phyloP scores from a whole-genome alignment of 53 echinoderm and acorn worm species.

The Arbacia lixula region DNA sequence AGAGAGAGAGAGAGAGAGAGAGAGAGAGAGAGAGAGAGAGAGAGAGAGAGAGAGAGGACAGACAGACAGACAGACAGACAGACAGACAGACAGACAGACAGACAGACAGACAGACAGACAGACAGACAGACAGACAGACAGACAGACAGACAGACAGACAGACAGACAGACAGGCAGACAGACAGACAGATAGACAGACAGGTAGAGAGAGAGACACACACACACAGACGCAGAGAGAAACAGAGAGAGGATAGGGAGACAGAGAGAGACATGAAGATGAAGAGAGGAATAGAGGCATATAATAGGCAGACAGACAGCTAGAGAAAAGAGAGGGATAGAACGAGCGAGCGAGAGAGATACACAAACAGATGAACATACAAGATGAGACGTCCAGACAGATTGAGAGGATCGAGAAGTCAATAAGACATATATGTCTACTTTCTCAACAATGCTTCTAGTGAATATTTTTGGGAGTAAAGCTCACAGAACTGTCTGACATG shows the following conservation, averaged over 20 bases:
- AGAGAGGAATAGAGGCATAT: neutral
- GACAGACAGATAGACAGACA: neutral
- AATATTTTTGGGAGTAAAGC: no score
- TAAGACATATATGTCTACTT: no score
- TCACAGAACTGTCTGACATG: no score
- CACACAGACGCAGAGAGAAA: neutral
- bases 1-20: neutral
- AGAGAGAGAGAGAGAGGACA: neutral
- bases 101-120: neutral
- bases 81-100: neutral
- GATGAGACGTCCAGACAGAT: no score
- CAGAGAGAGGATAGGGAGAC: neutral
- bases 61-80: slow-evolving; percentile 1
- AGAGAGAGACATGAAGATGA: neutral
- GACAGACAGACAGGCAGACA: neutral
- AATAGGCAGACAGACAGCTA: neutral
- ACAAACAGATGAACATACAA: no score
- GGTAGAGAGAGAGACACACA: neutral
- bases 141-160: neutral
- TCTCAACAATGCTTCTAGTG: no score
- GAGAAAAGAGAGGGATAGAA: neutral
- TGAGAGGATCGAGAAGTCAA: no score
- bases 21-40: neutral
- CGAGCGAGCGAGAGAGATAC: neutral
- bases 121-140: neutral